phyloP scores from a whole-genome alignment of 2,888 invertebrate species.

The Trichogramma evanescens region DNA sequence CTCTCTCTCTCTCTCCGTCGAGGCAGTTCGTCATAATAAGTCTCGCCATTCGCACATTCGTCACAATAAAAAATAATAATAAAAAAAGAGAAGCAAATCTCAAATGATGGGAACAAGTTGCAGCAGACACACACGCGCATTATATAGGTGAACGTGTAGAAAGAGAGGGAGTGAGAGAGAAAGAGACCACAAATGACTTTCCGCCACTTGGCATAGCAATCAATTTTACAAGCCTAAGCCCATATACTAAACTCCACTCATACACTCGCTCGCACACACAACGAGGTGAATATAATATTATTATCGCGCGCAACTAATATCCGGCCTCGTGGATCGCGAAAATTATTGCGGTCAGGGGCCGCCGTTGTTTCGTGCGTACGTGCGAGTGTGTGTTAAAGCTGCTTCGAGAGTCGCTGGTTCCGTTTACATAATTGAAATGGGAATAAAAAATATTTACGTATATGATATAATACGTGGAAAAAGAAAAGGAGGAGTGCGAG shows the following conservation, averaged over 20 bases:
- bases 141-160: neutral
- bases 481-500: conserved; percentile 9
- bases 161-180: conserved; percentile 2
- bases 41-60: no score
- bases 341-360: conserved; percentile 17
- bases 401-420: conserved; percentile 5
- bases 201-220: conserved; percentile 17
- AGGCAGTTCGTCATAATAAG: no score
- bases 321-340: neutral
- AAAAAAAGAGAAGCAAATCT: no score
- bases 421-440: conserved; percentile 23
- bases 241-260: no score
- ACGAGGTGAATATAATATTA: neutral
- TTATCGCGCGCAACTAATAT: neutral
- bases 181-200: conserved; percentile 18
- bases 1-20: no score
- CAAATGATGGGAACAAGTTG: no score
- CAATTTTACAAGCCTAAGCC: conserved; percentile 13
- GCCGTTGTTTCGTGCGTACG: neutral
- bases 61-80: no score
- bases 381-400: no score
- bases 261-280: neutral
- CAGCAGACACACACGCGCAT: no score
- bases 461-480: neutral
- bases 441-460: conserved; percentile 8